A percentile compares a stretch with the other conserved stretches of the same genome.
Evolutionary conservation across 2,113 vertebrate species (phyloP).

Genomic region (Triplophysa siluroides): DNA sequence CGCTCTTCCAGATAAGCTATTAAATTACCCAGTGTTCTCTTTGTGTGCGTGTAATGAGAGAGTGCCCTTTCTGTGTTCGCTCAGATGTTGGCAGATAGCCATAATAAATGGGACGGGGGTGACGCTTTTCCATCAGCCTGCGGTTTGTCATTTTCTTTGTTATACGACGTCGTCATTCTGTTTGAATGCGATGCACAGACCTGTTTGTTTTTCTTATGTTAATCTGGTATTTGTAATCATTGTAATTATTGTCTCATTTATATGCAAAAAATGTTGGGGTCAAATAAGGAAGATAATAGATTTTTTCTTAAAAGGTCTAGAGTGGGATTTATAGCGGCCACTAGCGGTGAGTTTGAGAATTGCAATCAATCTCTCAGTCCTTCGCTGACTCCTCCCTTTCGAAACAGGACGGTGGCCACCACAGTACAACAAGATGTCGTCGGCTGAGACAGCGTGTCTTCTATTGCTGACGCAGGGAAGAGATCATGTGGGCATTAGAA

Average conservation of each 20-base stretch:
- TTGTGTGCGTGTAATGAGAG: background rate
- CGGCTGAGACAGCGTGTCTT: no score
- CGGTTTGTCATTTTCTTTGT: background rate
- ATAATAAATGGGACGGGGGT: background rate
- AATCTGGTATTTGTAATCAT: background rate
- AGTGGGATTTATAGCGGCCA: no score
- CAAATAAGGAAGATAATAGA: background rate
- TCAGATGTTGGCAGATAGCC: background rate
- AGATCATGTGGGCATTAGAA: no score
- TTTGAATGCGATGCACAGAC: background rate
- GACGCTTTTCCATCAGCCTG: background rate
- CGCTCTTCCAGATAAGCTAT: conserved; percentile 38
- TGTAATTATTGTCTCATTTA: background rate
- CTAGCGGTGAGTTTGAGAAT: no score
- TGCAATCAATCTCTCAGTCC: no score
- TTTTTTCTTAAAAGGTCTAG: background rate
- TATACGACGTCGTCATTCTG: conserved; percentile 4
- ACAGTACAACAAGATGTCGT: no score
- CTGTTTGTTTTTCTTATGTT: background rate
- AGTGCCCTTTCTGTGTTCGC: conserved; percentile 15
- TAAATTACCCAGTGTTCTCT: conserved; percentile 36
- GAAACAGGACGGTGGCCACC: no score
- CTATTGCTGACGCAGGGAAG: no score
- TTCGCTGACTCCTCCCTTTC: no score
- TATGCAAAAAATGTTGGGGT: background rate